Percentiles rank a stretch among this genome's conserved stretches.
These are phyloP conservation scores for Phenacoccus solenopsis DNA, from an alignment of 1,140 invertebrate species.

Conservation along the genomic window DNA sequence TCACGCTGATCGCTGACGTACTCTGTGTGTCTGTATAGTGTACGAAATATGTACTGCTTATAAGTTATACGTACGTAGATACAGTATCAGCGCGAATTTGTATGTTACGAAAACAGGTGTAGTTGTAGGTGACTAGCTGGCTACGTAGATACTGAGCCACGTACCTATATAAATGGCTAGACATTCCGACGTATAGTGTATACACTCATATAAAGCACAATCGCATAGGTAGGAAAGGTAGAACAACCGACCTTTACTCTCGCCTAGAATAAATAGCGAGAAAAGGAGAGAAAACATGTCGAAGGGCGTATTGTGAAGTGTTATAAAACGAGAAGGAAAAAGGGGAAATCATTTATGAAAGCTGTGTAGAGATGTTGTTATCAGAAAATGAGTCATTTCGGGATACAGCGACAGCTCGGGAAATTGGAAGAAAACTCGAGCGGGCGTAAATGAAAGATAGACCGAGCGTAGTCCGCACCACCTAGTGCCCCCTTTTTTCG, in stretches of 20 bases:
- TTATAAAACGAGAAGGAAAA: slow-evolving; percentile 17
- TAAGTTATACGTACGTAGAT: too few species aligned
- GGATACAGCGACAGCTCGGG: slow-evolving; percentile 13
- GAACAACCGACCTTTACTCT: neutral
- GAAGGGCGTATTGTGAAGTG: slow-evolving; percentile 10
- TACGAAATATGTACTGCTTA: too few species aligned
- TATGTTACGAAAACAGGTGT: too few species aligned
- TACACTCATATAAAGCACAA: neutral
- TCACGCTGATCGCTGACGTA: too few species aligned
- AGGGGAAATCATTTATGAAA: slow-evolving; percentile 14
- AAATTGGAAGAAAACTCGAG: slow-evolving; percentile 16
- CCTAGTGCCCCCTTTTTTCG: neutral
- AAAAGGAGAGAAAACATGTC: slow-evolving; percentile 10
- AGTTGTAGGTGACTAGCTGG: too few species aligned
- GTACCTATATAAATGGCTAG: too few species aligned
- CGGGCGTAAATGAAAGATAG: slow-evolving; percentile 17
- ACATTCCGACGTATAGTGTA: too few species aligned
- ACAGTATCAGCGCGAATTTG: too few species aligned
- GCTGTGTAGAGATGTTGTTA: slow-evolving; percentile 17
- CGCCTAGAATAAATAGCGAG: neutral
- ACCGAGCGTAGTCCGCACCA: neutral
- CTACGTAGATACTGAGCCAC: too few species aligned
- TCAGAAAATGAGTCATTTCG: slow-evolving; percentile 15
- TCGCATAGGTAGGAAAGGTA: neutral
- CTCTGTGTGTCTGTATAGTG: too few species aligned